A percentile compares a stretch with the other conserved stretches of the same genome.
Conservation (phyloP, 2,888 invertebrate genomes). For the Marronus borbonicus region DNA sequence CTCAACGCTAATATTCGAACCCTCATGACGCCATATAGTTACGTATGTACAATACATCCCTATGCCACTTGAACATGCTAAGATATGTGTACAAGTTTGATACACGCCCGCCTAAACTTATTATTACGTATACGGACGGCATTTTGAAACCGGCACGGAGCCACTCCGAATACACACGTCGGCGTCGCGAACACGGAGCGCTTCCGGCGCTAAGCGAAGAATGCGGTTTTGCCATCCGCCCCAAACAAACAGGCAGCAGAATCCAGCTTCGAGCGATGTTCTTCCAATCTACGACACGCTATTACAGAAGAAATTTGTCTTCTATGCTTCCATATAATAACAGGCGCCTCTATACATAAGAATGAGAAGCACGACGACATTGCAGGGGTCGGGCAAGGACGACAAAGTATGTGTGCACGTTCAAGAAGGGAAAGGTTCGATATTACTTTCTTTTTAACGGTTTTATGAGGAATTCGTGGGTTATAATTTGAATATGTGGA, state of each 20-base stretch:
- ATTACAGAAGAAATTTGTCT: constrained; percentile 32
- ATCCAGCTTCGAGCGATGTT: constrained; percentile 11
- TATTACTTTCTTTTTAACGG: background rate
- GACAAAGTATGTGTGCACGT: background rate
- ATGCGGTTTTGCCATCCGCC: constrained; percentile 32
- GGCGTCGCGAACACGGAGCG: constrained; percentile 1
- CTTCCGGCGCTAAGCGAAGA: constrained; percentile 38
- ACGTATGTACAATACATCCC: background rate
- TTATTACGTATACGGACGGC: constrained; percentile 3
- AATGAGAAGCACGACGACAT: constrained; percentile 10
- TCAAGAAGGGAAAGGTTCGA: background rate
- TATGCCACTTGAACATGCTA: background rate
- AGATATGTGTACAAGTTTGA: constrained; percentile 9
- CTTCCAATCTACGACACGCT: constrained; percentile 7
- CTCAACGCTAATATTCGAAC: too few species aligned
- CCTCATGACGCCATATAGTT: too few species aligned
- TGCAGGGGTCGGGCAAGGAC: background rate
- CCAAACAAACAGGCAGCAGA: background rate
- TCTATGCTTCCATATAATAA: constrained; percentile 4
- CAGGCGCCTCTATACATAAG: constrained; percentile 7
- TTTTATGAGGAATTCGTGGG: too few species aligned
- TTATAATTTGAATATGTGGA: too few species aligned
- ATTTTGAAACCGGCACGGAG: background rate
- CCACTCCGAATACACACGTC: background rate
- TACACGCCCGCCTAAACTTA: constrained; percentile 17